phyloP scores from a whole-genome alignment of 2,797 vertebrate genomes.

The Denticeps clupeoides region DNA sequence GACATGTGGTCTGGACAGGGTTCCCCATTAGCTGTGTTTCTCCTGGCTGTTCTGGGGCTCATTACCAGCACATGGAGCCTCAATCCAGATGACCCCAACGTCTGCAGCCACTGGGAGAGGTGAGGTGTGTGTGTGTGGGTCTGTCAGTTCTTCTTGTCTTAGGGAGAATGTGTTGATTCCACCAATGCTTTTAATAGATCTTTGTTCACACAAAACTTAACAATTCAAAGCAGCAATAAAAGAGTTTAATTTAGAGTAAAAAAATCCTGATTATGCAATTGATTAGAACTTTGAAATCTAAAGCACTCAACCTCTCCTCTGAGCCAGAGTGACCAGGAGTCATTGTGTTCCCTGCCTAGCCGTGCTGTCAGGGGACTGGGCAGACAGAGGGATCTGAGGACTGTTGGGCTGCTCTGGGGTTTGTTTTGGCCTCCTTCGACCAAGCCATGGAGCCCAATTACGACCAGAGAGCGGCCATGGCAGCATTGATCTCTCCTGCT shows the following conservation, averaged over 20 bases:
- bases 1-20: slow-evolving; percentile 55
- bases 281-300: too few species aligned
- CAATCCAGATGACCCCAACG: slow-evolving; percentile 94
- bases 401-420: slow-evolving; percentile 24
- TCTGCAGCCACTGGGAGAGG: slow-evolving; percentile 94
- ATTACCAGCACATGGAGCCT: slow-evolving; percentile 58
- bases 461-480: slow-evolving; percentile 43
- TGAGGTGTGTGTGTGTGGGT: slow-evolving; percentile 32
- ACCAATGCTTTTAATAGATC: too few species aligned
- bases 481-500: slow-evolving; percentile 42
- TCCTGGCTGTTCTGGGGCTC: slow-evolving; percentile 49
- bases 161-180: not conserved
- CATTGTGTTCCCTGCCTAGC: not conserved
- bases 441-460: slow-evolving; percentile 38
- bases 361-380: not conserved
- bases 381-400: slow-evolving; percentile 5
- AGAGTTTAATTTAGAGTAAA: too few species aligned
- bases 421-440: slow-evolving; percentile 4
- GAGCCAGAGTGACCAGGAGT: not conserved
- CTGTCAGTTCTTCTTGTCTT: slow-evolving; percentile 5
- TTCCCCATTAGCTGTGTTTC: slow-evolving; percentile 40
- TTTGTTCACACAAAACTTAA: too few species aligned
- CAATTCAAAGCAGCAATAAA: too few species aligned
- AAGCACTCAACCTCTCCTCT: not conserved
- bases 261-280: too few species aligned